Percentiles rank a stretch among this genome's conserved stretches.
Evolutionary conservation across 1,140 invertebrate species (phyloP).

Genomic region (Anoplolepis gracilipes): DNA sequence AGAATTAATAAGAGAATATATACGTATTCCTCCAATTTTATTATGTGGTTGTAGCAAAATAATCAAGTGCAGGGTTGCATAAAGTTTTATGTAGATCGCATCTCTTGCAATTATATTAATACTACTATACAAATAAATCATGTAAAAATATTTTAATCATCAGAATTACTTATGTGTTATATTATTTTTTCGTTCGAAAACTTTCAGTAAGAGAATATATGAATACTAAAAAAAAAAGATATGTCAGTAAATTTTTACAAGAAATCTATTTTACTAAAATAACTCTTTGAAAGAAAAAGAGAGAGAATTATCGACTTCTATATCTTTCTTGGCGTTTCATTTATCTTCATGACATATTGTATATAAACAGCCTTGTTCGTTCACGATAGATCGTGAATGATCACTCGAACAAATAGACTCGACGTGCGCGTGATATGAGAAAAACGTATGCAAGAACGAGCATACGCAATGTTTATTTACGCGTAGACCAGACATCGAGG

Average conservation of each 20-base stretch:
- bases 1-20: constrained; percentile 17
- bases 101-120: constrained; percentile 5
- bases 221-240: neutral
- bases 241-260: neutral
- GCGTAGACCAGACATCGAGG: constrained; percentile 38
- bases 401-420: constrained; percentile 24
- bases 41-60: neutral
- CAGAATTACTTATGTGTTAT: constrained; percentile 13
- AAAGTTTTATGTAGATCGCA: neutral
- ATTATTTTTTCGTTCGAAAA: neutral
- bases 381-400: constrained; percentile 36
- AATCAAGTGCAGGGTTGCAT: constrained; percentile 4
- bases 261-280: neutral
- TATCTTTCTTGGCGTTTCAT: constrained; percentile 22
- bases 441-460: constrained; percentile 44
- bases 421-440: constrained; percentile 34
- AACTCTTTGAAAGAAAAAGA: neutral
- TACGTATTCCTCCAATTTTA: constrained; percentile 20
- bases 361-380: constrained; percentile 38
- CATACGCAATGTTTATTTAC: neutral
- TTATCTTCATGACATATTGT: constrained; percentile 2
- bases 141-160: neutral
- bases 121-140: neutral
- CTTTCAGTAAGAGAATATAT: neutral
- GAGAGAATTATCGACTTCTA: neutral